phyloP scores from a whole-genome alignment of 1,140 invertebrate species.

The Ptiloglossa arizonensis region DNA sequence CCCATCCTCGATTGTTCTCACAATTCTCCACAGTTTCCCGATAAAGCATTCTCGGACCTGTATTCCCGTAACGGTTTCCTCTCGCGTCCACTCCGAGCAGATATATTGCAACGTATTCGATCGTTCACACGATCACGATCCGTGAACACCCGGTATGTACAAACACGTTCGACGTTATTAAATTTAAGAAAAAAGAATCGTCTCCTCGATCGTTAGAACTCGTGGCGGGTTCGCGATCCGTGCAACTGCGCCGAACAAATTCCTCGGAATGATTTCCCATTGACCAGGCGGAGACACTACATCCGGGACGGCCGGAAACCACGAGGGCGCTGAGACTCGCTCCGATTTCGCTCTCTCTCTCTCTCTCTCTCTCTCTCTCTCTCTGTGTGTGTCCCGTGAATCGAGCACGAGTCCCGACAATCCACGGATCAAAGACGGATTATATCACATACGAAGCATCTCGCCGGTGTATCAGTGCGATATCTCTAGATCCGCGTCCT shows the following conservation, averaged over 20 bases:
- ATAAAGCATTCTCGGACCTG: too few relatives aligned
- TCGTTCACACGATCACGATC: too few relatives aligned
- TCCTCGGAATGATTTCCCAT: neutral
- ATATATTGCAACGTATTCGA: too few relatives aligned
- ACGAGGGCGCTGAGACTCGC: neutral
- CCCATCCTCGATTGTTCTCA: too few relatives aligned
- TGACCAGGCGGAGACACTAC: neutral
- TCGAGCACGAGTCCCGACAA: neutral
- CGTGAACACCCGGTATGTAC: too few relatives aligned
- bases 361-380: neutral
- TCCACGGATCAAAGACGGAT: slow-evolving; percentile 12
- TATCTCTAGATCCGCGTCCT: neutral
- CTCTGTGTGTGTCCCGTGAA: too few relatives aligned
- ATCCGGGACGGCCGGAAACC: slow-evolving; percentile 10
- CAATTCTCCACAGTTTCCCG: too few relatives aligned
- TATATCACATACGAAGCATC: slow-evolving; percentile 6
- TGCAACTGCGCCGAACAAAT: neutral
- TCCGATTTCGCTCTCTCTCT: neutral
- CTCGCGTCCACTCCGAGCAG: too few relatives aligned
- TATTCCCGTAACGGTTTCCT: too few relatives aligned
- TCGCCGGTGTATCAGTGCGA: neutral
- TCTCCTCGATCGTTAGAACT: neutral
- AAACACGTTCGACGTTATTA: neutral
- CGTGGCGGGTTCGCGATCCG: neutral
- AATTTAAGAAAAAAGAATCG: neutral